These are phyloP conservation scores for Spialia ferax DNA, from an alignment of 2,888 invertebrate genomes.

Conservation along the genomic window DNA sequence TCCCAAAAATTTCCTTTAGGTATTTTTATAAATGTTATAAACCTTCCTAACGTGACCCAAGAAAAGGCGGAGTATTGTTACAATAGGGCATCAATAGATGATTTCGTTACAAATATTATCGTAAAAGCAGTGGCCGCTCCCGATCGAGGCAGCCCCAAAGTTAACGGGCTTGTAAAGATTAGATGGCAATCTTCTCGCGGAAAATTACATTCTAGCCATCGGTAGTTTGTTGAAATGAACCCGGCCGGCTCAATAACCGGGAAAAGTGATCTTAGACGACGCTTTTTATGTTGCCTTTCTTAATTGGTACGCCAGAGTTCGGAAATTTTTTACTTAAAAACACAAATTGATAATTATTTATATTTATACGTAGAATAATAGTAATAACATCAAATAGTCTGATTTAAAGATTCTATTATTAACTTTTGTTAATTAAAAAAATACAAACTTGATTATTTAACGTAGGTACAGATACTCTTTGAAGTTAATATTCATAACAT, in stretches of 20 bases:
- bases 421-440: no score
- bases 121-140: conserved; percentile 23
- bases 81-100: conserved; percentile 7
- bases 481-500: no score
- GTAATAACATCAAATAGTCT: no score
- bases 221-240: conserved; percentile 37
- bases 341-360: no score
- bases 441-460: no score
- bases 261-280: conserved; percentile 17
- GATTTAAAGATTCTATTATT: no score
- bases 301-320: neutral
- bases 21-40: neutral
- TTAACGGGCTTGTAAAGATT: conserved; percentile 38
- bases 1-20: no score
- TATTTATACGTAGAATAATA: no score
- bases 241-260: conserved; percentile 12
- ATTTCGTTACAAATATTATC: conserved; percentile 22
- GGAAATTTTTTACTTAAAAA: no score
- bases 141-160: conserved; percentile 27
- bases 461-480: no score
- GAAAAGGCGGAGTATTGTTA: neutral
- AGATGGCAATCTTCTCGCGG: conserved; percentile 36
- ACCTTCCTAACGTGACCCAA: neutral
- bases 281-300: neutral
- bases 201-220: conserved; percentile 36